These are phyloP conservation scores for Phyllostomus discolor DNA, from an alignment of 2,113 vertebrate species.

Conservation along the genomic window DNA sequence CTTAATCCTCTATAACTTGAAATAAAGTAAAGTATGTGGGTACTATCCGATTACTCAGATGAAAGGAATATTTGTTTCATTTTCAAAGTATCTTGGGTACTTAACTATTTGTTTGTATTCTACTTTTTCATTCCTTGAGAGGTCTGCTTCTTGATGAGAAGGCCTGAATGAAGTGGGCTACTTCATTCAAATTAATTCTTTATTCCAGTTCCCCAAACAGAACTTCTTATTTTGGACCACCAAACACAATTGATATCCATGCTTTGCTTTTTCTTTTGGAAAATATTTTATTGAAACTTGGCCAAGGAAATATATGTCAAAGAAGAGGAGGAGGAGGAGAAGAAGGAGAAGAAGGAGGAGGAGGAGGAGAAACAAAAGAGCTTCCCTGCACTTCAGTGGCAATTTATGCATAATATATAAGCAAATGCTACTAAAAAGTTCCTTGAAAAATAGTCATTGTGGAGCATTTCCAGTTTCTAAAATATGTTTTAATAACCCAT, in stretches of 20 bases:
- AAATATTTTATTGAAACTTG: slow-evolving; percentile 54
- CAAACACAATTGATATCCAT: background rate
- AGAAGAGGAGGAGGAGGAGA: no score
- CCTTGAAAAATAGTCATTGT: background rate
- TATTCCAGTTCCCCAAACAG: slow-evolving; percentile 50
- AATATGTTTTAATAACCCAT: background rate
- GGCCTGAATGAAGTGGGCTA: background rate
- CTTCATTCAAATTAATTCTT: slow-evolving; percentile 34
- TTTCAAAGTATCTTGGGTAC: background rate
- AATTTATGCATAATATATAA: background rate
- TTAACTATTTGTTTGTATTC: background rate
- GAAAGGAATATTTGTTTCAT: background rate
- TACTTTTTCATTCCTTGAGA: background rate
- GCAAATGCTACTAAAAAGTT: background rate
- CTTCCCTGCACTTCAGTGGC: slow-evolving; percentile 38
- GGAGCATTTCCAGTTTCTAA: background rate
- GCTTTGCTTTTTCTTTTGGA: background rate
- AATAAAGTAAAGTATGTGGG: background rate
- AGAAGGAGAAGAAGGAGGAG: no score
- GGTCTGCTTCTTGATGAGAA: background rate
- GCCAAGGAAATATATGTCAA: background rate
- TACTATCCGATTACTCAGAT: background rate
- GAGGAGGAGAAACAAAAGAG: background rate
- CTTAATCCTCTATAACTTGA: background rate
- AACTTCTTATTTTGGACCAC: slow-evolving; percentile 27